Evolutionary conservation across 53 echinoderm and acorn worm genomes (phyloP).

Genomic region (Luidia sarsii): DNA sequence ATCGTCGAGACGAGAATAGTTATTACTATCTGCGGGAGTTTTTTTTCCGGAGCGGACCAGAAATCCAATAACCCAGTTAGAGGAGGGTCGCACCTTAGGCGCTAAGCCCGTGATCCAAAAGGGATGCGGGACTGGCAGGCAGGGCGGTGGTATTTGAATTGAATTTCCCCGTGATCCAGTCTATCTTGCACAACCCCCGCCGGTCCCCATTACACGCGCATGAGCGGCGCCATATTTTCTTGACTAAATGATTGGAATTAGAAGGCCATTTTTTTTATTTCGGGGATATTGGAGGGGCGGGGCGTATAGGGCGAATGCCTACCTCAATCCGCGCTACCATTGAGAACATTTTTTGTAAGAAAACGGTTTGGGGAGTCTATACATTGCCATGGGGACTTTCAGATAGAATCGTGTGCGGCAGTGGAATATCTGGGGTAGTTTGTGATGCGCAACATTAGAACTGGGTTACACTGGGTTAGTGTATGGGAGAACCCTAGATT

Average conservation of each 20-base stretch:
- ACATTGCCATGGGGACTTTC: too few relatives aligned
- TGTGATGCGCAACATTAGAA: too few relatives aligned
- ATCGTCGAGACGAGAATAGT: too few relatives aligned
- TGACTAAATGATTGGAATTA: conserved; percentile 36
- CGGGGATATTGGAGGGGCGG: neutral
- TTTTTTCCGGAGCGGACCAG: neutral
- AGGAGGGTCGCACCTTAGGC: neutral
- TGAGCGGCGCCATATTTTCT: conserved; percentile 9
- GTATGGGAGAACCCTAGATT: too few relatives aligned
- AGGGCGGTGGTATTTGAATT: conserved; percentile 36
- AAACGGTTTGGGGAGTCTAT: too few relatives aligned
- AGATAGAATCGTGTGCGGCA: too few relatives aligned
- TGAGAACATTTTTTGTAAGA: too few relatives aligned
- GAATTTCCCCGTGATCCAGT: conserved; percentile 36
- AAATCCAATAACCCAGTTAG: conserved; percentile 51
- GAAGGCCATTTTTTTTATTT: neutral
- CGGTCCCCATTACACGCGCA: conserved; percentile 14
- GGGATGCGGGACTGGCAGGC: neutral
- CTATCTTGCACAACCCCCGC: neutral
- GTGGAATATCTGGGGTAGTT: too few relatives aligned
- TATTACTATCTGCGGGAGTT: too few relatives aligned
- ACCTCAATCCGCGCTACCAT: too few relatives aligned
- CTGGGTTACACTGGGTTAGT: too few relatives aligned
- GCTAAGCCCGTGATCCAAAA: neutral
- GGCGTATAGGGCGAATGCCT: too few relatives aligned